phyloP scores from a whole-genome alignment of 2,113 vertebrate species.

The Scomber scombrus region DNA sequence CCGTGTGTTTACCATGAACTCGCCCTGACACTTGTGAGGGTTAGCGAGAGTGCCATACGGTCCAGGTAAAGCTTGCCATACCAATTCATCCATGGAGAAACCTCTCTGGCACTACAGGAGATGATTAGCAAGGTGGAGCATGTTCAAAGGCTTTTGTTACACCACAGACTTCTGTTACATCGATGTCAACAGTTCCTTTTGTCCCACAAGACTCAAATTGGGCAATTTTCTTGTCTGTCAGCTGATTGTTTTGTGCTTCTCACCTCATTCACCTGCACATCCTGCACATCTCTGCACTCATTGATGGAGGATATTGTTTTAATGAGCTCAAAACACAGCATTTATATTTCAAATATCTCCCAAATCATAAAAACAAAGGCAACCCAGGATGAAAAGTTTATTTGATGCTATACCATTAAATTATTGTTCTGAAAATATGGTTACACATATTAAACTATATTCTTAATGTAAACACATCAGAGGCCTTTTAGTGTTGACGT shows the following conservation, averaged over 20 bases:
- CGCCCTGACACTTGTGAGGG: conserved; percentile 14
- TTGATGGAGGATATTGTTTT: not conserved
- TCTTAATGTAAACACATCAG: too few species aligned
- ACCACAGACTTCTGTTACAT: conserved; percentile 74
- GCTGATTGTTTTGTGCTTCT: conserved; percentile 52
- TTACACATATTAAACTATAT: too few species aligned
- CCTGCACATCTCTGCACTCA: conserved; percentile 26
- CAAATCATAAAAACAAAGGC: too few species aligned
- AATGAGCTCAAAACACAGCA: too few species aligned
- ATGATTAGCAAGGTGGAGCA: conserved; percentile 55
- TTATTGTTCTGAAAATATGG: too few species aligned
- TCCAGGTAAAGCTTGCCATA: conserved; percentile 35
- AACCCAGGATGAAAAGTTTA: not conserved
- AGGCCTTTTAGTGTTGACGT: not conserved
- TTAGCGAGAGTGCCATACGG: conserved; percentile 61
- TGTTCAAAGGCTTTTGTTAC: conserved; percentile 61
- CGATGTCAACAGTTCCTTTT: conserved; percentile 74
- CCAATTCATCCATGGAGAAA: conserved; percentile 59
- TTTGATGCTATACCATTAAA: not conserved
- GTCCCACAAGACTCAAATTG: conserved; percentile 72
- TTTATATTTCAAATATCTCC: too few species aligned
- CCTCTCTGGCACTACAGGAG: conserved; percentile 44
- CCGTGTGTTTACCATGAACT: conserved; percentile 8
- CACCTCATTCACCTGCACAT: conserved; percentile 41
- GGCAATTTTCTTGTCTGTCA: conserved; percentile 82